These are phyloP conservation scores for Cossypha caffra DNA, from an alignment of 2,797 vertebrate genomes.

Conservation along the genomic window DNA sequence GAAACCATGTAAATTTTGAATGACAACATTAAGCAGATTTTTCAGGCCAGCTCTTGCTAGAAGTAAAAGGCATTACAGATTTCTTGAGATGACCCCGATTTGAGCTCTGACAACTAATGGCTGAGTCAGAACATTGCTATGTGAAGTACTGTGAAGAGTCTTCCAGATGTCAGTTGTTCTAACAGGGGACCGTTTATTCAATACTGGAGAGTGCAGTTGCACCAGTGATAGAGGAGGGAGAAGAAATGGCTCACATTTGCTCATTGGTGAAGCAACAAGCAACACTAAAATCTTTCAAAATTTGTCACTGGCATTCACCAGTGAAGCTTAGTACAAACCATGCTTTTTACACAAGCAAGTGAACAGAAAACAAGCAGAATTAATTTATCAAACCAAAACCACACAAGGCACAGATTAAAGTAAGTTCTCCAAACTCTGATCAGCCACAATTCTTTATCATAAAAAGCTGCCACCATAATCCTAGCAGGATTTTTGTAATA, in stretches of 20 bases:
- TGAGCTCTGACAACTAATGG: conserved; percentile 60
- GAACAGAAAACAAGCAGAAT: not conserved
- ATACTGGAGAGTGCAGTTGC: not conserved
- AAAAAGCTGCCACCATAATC: not conserved
- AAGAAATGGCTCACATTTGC: conserved; percentile 10
- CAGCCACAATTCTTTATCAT: not conserved
- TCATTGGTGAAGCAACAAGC: not conserved
- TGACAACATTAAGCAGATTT: conserved; percentile 56
- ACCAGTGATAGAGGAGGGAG: not conserved
- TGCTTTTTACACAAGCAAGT: not conserved
- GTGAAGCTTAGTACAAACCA: not conserved
- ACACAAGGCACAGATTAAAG: not conserved
- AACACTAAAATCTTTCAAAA: not conserved
- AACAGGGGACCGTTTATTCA: conserved; percentile 61
- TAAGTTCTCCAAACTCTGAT: not conserved
- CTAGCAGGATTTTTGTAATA: not conserved
- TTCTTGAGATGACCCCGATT: conserved; percentile 49
- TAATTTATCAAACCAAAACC: not conserved
- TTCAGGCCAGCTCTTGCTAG: conserved; percentile 22
- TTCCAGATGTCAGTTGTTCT: conserved; percentile 59
- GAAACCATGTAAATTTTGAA: conserved; percentile 68
- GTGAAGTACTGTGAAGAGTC: conserved; percentile 53
- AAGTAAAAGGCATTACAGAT: conserved; percentile 53
- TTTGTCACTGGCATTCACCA: not conserved
- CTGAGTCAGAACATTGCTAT: conserved; percentile 57